Evolutionary conservation across 2,797 vertebrate genomes (phyloP), one percentile per base, ranked within the genome.

Genomic region (Rhinogobio ventralis): DNA sequence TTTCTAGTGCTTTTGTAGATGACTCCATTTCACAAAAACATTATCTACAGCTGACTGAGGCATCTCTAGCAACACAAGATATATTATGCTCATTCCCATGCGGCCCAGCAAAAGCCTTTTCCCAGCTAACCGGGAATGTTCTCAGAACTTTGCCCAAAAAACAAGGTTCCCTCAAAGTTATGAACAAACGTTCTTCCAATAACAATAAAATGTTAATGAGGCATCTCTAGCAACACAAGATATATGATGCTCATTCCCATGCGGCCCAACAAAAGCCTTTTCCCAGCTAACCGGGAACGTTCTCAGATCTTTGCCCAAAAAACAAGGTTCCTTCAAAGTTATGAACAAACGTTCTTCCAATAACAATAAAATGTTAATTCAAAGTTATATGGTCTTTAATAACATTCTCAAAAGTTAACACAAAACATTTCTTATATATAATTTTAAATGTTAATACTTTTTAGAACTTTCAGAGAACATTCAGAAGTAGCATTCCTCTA

Each of bases 41-140:
- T 82, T 73, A 62, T 42, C 60, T 82, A 73, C 25, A 73, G 69
- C 80, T 81, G 51, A 71, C 67, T 30, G 68, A 62, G 68, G 36
- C 68, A 46, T 69, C 11, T 81, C 15, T 23, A 60, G 17, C 17
- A 23, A 39, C 20, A 39, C 49, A 69, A 17, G 13, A 72, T 3
- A 81, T 42, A 71, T 71, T 6, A 81, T 57, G 25, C 17, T 64
- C 25, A 64, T 7, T 30, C 1, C 25, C 51, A 71, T 55, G 10
- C 0, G 3, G 51, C 51, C 7, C 53, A 60, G 19, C 15, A 81
- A 76, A 81, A 71, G 36, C n/a, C n/a, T n/a, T n/a, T n/a, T n/a
- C n/a, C n/a, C n/a, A n/a, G n/a, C 20, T 28, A 28, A 25, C 10
- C n/a, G 55, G 23, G 55, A 13, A 60, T 0, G 4, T 60, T 60